Base-by-base conservation (phyloP, 2,888 invertebrate genomes). In the Achlya flavicornis region DNA sequence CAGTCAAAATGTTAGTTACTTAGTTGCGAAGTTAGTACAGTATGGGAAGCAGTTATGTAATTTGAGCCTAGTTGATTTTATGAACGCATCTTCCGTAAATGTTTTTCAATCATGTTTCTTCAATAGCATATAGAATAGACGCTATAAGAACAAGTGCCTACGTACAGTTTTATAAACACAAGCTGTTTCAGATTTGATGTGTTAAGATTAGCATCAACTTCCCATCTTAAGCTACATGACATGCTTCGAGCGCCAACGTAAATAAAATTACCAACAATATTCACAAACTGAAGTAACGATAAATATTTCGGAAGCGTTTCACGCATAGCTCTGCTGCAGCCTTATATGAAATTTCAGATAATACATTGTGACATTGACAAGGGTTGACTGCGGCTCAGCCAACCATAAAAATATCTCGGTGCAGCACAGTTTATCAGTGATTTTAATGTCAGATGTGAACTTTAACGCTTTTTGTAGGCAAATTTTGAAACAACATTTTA, bases 311-410 rank as follows among this genome's bases (percentile, higher is more conserved):
- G 62, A 33, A 67, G 67, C 69, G 66, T 63, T 69, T 71, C 76
- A 76, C 78, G 77, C 74, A 80, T 74, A 41, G 41, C 72, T 68
- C 71, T 70, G 77, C 76, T 89, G 89, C 88, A 91, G 84, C 89
- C 86, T 84, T 84, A 87, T 88, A 89, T 86, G 83, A 87, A 86
- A 86, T 84, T 85, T 74, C 84, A 79, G 87, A 88, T 91, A 91
- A 90, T 90, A 77, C 84, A 80, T 76, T 72, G 64, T 89, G 92
- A 92, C 91, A 86, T 80, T 92, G 91, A 92, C 88, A 86, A 85
- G 91, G 92, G 92, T 91, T 82, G 86, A 80, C 83, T 84, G 78
- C 72, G 75, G 84, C 79, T 80, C 86, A 80, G 76, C 81, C 85
- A 87, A 78, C 88, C 86, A 81, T 86, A 85, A 89, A 90, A 91